phyloP scores from a whole-genome alignment of 1,140 invertebrate genomes.

The Drosophila micromelanica region DNA sequence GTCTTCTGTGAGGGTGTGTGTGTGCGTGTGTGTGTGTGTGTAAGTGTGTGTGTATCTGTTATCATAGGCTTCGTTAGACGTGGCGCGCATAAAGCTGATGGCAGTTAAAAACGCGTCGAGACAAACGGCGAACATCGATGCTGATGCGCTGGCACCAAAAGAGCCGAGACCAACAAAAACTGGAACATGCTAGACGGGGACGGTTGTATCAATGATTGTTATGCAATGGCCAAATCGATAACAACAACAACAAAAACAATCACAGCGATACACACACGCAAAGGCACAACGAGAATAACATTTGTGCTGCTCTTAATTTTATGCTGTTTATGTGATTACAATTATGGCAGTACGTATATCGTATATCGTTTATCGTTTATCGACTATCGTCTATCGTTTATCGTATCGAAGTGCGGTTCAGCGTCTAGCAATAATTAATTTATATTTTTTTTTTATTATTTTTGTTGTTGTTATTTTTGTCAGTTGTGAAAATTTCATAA shows the following conservation, averaged over 20 bases:
- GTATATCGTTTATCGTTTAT: constrained; percentile 7
- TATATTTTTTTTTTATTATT: constrained; percentile 2
- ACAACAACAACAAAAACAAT: constrained; percentile 28
- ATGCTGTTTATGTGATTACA: constrained; percentile 78
- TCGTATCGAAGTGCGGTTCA: constrained; percentile 3
- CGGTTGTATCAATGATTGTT: constrained; percentile 61
- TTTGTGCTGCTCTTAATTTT: constrained; percentile 72
- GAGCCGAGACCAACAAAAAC: constrained; percentile 19
- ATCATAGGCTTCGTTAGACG: constrained; percentile 47
- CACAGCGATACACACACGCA: constrained; percentile 59
- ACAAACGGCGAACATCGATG: constrained; percentile 35
- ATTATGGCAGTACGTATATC: constrained; percentile 72
- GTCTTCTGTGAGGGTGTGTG: constrained; percentile 13
- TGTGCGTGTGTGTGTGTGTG: constrained; percentile 6
- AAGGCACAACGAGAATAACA: constrained; percentile 61
- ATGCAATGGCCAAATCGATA: constrained; percentile 72
- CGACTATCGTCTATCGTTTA: constrained; percentile 12
- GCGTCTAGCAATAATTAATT: neutral
- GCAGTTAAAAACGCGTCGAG: constrained; percentile 65
- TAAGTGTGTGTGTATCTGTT: constrained; percentile 8
- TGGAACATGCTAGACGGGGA: constrained; percentile 28
- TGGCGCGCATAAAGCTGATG: constrained; percentile 31
- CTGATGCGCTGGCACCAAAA: constrained; percentile 2
- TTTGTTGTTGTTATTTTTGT: constrained; percentile 1
- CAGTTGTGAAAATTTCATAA: constrained; percentile 14